A percentile compares a stretch with the other conserved stretches of the same genome.
phyloP scores from a whole-genome alignment of 2,888 invertebrate genomes.

The Plemyria rubiginata region DNA sequence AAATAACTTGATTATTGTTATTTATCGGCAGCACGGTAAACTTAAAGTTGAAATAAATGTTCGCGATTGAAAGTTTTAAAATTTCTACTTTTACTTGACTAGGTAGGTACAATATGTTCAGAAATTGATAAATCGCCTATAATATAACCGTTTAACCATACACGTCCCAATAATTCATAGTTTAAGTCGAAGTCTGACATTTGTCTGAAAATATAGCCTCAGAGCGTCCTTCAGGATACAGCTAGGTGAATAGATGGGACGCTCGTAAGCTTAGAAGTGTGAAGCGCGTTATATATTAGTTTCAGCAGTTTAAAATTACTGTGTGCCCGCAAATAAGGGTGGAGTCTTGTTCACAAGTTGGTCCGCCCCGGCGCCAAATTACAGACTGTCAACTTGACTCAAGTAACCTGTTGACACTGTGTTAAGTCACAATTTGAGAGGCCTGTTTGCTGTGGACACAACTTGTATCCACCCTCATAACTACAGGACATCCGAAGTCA shows the following conservation, averaged over 20 bases:
- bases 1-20: slow-evolving; percentile 32
- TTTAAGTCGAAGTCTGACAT: slow-evolving; percentile 46
- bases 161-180: slow-evolving; percentile 42
- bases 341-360: slow-evolving; percentile 68
- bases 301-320: slow-evolving; percentile 75
- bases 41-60: slow-evolving; percentile 27
- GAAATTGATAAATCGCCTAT: slow-evolving; percentile 27
- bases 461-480: slow-evolving; percentile 54
- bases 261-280: slow-evolving; percentile 61
- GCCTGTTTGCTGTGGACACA: slow-evolving; percentile 64
- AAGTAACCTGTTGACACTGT: slow-evolving; percentile 81
- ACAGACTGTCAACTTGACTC: slow-evolving; percentile 78
- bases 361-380: slow-evolving; percentile 73
- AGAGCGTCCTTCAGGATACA: slow-evolving; percentile 52
- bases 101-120: slow-evolving; percentile 15
- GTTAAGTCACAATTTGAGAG: slow-evolving; percentile 68
- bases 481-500: slow-evolving; percentile 49
- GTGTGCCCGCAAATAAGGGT: slow-evolving; percentile 74
- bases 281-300: slow-evolving; percentile 71
- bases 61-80: slow-evolving; percentile 22
- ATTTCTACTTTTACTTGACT: slow-evolving; percentile 8
- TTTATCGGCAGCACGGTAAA: slow-evolving; percentile 28
- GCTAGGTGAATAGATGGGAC: slow-evolving; percentile 56
- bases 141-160: slow-evolving; percentile 31
- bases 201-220: slow-evolving; percentile 52